Evolutionary conservation across 2,797 vertebrate species (phyloP), one percentile per base, ranked within the genome.

Genomic region (Alauda arvensis): DNA sequence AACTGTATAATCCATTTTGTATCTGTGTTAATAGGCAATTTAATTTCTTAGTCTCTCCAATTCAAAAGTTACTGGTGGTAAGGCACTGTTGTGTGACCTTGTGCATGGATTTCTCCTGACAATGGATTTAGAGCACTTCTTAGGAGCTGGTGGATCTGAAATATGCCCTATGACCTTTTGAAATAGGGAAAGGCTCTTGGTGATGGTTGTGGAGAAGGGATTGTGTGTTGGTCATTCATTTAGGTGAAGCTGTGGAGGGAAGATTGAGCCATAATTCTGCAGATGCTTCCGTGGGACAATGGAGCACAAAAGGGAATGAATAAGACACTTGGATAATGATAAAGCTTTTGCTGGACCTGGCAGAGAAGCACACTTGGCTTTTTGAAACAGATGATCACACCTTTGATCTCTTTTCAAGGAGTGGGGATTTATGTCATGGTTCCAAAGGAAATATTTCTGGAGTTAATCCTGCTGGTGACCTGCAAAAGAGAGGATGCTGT

Each of bases 391-490:
- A 70, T 75, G 43, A 70, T 87, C 37, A 49, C 45, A 90, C 60
- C 40, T 94, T 87, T 85, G 77, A 79, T 87, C 37, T 83, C 45
- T 75, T 66, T 76, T 88, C 66, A 86, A 57, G 61, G 12, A 63
- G 18, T 23, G 25, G 18, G 62, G 49, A 13, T 84, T 86, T 88
- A 46, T 16, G 18, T 66, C 42, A 34, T 12, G 42, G 26, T 76
- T 91, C 56, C 49, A 85, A 75, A 87, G 40, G 31, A 90, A 57
- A 6, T 72, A 39, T 13, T 85, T 68, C 62, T 83, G 45, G 48
- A 60, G 42, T 86, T 85, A 88, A 79, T 89, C 72, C 70, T 78
- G 3, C 24, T 52, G n/a, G 46, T 89, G 83, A 70, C 43, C 65
- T 65, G 69, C 59, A 71, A 21, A 52, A 42, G 53, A 75, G 65